A percentile compares a stretch with the other conserved stretches of the same genome.
Conservation (phyloP, 2,888 invertebrate genomes). For the Xestia c-nigrum region DNA sequence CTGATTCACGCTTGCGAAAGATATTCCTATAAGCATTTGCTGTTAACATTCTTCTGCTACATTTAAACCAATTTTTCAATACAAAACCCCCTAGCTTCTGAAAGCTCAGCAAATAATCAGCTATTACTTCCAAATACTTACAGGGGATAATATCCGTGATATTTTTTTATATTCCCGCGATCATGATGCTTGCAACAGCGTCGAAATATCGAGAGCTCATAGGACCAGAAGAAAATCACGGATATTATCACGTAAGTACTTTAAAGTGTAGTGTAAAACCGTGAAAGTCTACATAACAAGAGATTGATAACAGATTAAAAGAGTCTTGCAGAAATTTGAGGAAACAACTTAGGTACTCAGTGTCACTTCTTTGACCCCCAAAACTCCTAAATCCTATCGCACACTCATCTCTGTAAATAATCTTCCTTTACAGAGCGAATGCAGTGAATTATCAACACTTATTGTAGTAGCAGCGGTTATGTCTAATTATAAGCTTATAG, state of each 20-base stretch:
- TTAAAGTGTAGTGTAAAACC: too few relatives aligned
- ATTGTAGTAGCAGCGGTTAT: constrained; percentile 69
- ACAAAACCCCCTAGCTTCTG: not conserved
- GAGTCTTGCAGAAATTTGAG: not conserved
- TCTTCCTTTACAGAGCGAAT: constrained; percentile 79
- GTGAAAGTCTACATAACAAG: not conserved
- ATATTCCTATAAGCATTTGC: not conserved
- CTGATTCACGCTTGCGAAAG: not conserved
- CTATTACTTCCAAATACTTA: too few relatives aligned
- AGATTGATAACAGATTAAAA: not conserved
- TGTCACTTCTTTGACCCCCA: constrained; percentile 32
- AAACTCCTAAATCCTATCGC: constrained; percentile 46
- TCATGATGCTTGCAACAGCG: too few relatives aligned
- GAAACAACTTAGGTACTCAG: not conserved
- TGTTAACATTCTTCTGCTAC: not conserved
- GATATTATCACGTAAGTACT: too few relatives aligned
- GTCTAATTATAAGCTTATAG: constrained; percentile 76
- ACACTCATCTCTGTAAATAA: constrained; percentile 85
- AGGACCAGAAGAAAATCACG: too few relatives aligned
- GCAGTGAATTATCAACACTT: constrained; percentile 76
- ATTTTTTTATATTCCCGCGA: too few relatives aligned
- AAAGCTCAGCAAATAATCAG: not conserved
- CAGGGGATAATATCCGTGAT: too few relatives aligned
- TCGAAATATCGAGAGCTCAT: too few relatives aligned
- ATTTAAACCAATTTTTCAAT: not conserved